Evolutionary conservation across 92 coral and sea anemone genomes (phyloP), one percentile per base, ranked within the genome.

Genomic region (Paramuricea clavata): DNA sequence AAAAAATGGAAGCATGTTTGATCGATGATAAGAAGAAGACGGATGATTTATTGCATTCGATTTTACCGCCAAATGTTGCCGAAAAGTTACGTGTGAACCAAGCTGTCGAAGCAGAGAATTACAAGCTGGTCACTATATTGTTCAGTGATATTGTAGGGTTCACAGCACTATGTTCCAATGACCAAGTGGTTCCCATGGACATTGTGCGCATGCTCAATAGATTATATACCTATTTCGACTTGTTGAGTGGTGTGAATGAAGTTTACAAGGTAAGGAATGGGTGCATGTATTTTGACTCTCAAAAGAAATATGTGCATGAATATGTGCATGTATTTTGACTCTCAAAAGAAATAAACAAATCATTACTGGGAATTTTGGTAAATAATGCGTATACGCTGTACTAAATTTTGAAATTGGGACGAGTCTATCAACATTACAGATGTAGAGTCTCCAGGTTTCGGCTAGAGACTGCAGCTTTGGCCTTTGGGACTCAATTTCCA

Each of bases 141-240:
- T 97, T 97, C 81, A 97, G 99, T 50, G 99, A 97, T 74, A 97
- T 97, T 17, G 99, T 97, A 0, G 99, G 99, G 1, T 97, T 97
- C 78, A 97, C 99, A 0, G 99, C 99, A 39, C 91, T 97, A 15
- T 97, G 99, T 62, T 97, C 99, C 72, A 93, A 93, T 60, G 98
- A 94, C 84, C 88, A 87, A 50, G 93, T 97, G 15, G 99, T 97
- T 0, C 99, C 99, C n/a, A 97, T 97, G 99, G 99, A 97, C 75
- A 97, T 97, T 12, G 99, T 97, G 22, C 89, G 98, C 52, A 87
- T 97, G 97, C 93, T 97, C 76, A 97, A 97, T 76, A 94, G 91
- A 59, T 87, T 97, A 54, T 97, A 97, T 92, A 97, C 99, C 2
- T 97, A 94, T 68, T 97, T 97, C 81, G 99, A 97, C 88, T 91